These are phyloP conservation scores for Dinocampus coccinellae DNA, from an alignment of 2,888 invertebrate genomes.

Conservation along the genomic window DNA sequence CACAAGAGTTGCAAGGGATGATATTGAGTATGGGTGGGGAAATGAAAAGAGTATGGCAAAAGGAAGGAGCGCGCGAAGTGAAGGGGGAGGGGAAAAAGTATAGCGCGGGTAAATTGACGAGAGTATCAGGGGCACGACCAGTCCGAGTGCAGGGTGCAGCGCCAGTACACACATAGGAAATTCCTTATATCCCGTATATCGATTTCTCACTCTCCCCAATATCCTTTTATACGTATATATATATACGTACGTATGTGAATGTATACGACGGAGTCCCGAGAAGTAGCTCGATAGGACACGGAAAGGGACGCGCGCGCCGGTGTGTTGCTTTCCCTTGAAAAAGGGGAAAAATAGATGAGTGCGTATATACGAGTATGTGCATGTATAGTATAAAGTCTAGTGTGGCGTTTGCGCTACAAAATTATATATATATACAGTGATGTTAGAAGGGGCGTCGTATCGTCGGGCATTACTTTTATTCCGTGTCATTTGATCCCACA, in stretches of 20 bases:
- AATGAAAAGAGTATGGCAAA: neutral
- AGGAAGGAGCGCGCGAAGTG: constrained; percentile 12
- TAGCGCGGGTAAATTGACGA: neutral
- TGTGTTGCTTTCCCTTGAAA: constrained; percentile 9
- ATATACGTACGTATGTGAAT: neutral
- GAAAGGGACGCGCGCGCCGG: constrained; percentile 21
- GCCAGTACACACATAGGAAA: constrained; percentile 40
- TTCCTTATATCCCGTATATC: constrained; percentile 63
- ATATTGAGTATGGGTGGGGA: no score
- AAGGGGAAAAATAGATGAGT: neutral
- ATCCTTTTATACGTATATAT: neutral
- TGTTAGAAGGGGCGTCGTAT: constrained; percentile 54
- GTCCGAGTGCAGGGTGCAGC: constrained; percentile 49
- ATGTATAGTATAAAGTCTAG: constrained; percentile 28
- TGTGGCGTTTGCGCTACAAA: constrained; percentile 8
- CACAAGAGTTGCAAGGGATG: constrained; percentile 28
- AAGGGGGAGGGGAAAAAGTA: constrained; percentile 30
- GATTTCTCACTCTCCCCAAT: constrained; percentile 58
- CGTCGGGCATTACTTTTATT: constrained; percentile 67
- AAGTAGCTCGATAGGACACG: constrained; percentile 1
- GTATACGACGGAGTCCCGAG: neutral
- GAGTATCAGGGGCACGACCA: neutral
- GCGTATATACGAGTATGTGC: neutral
- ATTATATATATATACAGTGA: constrained; percentile 41
- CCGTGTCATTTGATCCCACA: constrained; percentile 69